These are phyloP conservation scores for Suillia variegata DNA, from an alignment of 2,888 invertebrate genomes.

Conservation along the genomic window DNA sequence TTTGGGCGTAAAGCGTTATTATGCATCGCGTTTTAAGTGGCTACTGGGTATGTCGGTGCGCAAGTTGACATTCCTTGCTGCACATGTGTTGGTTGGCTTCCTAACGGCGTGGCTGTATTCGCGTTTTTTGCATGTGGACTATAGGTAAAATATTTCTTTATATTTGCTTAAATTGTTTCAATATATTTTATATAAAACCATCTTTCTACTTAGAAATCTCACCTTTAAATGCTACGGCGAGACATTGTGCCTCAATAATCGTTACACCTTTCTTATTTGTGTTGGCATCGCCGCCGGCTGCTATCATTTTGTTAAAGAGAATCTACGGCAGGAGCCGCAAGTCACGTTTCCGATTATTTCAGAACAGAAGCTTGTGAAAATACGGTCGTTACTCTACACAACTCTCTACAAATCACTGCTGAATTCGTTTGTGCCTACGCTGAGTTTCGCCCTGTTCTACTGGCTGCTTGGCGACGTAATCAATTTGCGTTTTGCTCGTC, in stretches of 20 bases:
- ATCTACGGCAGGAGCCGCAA: conserved; percentile 45
- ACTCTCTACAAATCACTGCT: conserved; percentile 67
- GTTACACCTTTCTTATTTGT: conserved; percentile 70
- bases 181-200: neutral
- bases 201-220: neutral
- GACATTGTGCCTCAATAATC: conserved; percentile 72
- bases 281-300: conserved; percentile 73
- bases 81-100: conserved; percentile 71
- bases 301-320: conserved; percentile 58
- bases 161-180: neutral
- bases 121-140: conserved; percentile 68
- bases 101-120: conserved; percentile 74
- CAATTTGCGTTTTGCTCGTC: conserved; percentile 63
- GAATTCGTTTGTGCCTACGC: conserved; percentile 68
- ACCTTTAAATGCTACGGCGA: conserved; percentile 28
- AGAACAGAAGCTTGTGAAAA: conserved; percentile 71
- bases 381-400: conserved; percentile 66
- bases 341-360: conserved; percentile 74
- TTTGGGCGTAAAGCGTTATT: conserved; percentile 67
- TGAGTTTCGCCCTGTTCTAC: conserved; percentile 69
- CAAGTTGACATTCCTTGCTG: conserved; percentile 62
- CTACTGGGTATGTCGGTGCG: conserved; percentile 68
- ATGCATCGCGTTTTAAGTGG: conserved; percentile 71
- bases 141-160: conserved; percentile 57
- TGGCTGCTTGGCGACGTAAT: conserved; percentile 67